Evolutionary conservation across 2,797 vertebrate species (phyloP), one percentile per base, ranked within the genome.

Genomic region (Hirundo rustica): DNA sequence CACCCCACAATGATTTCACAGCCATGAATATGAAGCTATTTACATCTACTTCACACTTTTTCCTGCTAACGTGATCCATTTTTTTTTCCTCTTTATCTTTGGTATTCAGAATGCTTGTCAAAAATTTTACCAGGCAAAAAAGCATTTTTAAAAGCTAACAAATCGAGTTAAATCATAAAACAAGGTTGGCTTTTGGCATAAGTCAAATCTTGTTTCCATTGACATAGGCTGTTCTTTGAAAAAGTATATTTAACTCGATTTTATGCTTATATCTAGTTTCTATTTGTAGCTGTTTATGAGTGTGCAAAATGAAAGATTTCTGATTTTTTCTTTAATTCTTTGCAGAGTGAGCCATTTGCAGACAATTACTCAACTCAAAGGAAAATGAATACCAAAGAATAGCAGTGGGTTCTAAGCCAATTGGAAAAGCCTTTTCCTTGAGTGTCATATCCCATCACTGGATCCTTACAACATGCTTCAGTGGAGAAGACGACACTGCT

Each of bases 401-500:
- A 97, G 94, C 60, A 84, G 12, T 67, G 95, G 92, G 96, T 91
- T 93, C 30, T 68, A 83, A 77, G 74, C 65, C 62, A 13, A 88
- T 23, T 2, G 3, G 60, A 81, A 90, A 68, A 75, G 42, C 78
- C 64, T 64, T 93, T 82, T 57, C 58, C 80, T 93, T 64, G 84
- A 64, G 84, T 85, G 38, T 93, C 95, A 67, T 12, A 86, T 26
- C 64, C 67, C 94, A 85, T 38, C 74, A 71, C 11, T 85, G 97
- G 97, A 94, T 95, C 96, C 91, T 96, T 97, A 98, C 98, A 99
- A 97, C 98, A 99, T 99, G 99, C 97, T 98, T 97, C 99, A 99
- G 99, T 99, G 99, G 99, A 98, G 99, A 97, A 98, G 99, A 97
- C 98, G 99, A 93, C 98, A 99, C 95, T 99, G 98, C 97, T 99